phyloP scores from a whole-genome alignment of 2,888 invertebrate genomes.

The Byasa hedistus region DNA sequence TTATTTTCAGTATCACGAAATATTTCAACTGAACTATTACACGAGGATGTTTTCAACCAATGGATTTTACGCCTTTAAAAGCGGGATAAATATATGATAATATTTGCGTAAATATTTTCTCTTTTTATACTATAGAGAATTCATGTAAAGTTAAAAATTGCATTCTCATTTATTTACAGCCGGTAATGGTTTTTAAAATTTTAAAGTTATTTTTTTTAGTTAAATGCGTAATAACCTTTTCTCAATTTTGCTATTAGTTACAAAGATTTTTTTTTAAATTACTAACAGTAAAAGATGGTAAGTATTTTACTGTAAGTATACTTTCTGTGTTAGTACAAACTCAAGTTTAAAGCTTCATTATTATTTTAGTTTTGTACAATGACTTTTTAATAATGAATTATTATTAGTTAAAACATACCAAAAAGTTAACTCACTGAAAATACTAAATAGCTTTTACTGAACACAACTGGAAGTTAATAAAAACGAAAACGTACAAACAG shows the following conservation, averaged over 20 bases:
- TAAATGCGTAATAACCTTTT: neutral
- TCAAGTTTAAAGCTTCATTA: no score
- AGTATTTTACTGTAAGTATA: no score
- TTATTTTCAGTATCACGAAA: constrained; percentile 18
- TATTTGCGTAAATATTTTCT: constrained; percentile 1
- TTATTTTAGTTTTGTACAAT: no score
- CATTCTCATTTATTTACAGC: neutral
- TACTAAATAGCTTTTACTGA: neutral
- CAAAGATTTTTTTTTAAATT: neutral
- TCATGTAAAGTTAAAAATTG: neutral
- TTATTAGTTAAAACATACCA: no score
- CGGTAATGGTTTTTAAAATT: neutral
- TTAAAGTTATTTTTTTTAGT: neutral
- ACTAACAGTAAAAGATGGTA: no score
- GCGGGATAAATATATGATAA: neutral
- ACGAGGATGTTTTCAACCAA: constrained; percentile 6
- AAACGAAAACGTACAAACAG: constrained; percentile 4
- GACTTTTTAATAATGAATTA: no score
- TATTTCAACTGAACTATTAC: constrained; percentile 2
- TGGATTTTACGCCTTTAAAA: neutral
- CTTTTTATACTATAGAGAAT: neutral
- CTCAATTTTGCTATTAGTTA: neutral
- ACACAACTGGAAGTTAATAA: neutral
- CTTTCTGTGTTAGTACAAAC: no score
- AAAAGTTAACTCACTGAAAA: neutral